Conservation (phyloP, 2,888 invertebrate genomes). For the Hirtodrosophila trivittata region DNA sequence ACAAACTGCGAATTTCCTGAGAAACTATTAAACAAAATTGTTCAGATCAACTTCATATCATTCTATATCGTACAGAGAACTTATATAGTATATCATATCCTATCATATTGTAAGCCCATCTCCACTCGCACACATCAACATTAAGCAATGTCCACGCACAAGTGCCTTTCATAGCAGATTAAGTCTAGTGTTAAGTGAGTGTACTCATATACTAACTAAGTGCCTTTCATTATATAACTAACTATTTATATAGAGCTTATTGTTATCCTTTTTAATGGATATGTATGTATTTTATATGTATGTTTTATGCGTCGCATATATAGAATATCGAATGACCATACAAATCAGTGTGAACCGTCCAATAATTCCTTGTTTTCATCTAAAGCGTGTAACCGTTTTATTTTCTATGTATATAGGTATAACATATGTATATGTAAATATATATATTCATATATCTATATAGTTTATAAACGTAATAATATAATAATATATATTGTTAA, state of each 20-base stretch:
- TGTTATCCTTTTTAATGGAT: conserved; percentile 2
- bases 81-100: not conserved
- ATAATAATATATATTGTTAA: conserved; percentile 19
- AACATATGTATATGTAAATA: conserved; percentile 20
- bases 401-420: conserved; percentile 29
- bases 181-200: conserved; percentile 33
- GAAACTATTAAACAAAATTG: too few species aligned
- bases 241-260: conserved; percentile 6
- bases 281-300: conserved; percentile 39
- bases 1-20: too few species aligned
- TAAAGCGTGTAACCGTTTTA: conserved; percentile 44
- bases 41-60: too few species aligned
- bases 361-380: conserved; percentile 73
- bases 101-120: not conserved
- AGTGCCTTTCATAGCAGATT: conserved; percentile 52
- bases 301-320: conserved; percentile 74
- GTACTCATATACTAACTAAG: conserved; percentile 33
- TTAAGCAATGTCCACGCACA: conserved; percentile 26
- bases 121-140: conserved; percentile 21
- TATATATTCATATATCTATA: conserved; percentile 14
- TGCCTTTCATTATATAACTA: conserved; percentile 31
- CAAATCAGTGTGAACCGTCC: conserved; percentile 82
- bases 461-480: not conserved
- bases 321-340: conserved; percentile 67
- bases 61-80: too few species aligned